Base-by-base conservation (phyloP, 2,888 invertebrate genomes). In the Calliphora vomitoria region DNA sequence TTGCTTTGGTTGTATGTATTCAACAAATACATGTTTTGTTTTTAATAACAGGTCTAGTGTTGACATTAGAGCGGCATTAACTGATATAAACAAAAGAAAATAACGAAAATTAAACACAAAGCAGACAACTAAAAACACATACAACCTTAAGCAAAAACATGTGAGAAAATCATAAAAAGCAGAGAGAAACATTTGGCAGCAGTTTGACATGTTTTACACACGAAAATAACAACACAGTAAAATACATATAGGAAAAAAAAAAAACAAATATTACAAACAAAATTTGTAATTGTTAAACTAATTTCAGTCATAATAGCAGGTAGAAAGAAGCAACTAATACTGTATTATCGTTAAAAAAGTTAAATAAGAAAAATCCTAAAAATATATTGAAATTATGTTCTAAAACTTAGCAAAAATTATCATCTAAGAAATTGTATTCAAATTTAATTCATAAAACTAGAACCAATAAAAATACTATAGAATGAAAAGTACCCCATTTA, bases 141-240 rank as follows among this genome's bases (percentile, higher is more conserved):
- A 31, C 62, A 72, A 81, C 53, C 60, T 20, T 31, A 66, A 35
- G 76, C 41, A 47, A 31, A 41, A 20, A 55, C 25, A 72, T 25
- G 20, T 18, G 25, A 31, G 44, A 71, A 64, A 86, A 35, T 44
- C 6, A 60, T 53, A 31, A 58, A 89, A 71, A 87, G 83, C 85
- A 91, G 88, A 91, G 90, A 91, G 90, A 53, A 53, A 82, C 8
- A 38, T 68, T 20, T 35, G 66, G 41, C 82, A 82, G 82, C 82
- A 80, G 62, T 84, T 55, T 75, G 74, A 76, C 68, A 74, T 72
- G 82, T 68, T 84, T 50, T 60, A 66, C 44, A 10, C 25, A 69
- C 38, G 68, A 81, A 76, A 86, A 88, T 79, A 79, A 80, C 79
- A 88, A 76, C 50, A 82, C 80, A 60, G 41, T 53, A 38, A 64